Evolutionary conservation across 2,888 invertebrate species (phyloP), one percentile per base, ranked within the genome.

Genomic region (Eupithecia insigniata): DNA sequence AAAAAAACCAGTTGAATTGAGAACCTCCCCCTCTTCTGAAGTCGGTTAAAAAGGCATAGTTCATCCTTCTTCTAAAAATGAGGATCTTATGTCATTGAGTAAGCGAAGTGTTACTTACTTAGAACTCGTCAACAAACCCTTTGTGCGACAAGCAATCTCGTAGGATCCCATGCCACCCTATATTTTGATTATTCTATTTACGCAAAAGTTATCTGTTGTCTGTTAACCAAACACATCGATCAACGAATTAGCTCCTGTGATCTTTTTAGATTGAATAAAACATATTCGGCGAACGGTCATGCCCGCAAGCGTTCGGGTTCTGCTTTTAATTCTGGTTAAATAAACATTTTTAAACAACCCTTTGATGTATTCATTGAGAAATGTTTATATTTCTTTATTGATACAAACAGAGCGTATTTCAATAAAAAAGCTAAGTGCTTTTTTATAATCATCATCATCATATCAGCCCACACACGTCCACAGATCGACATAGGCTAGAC

Each of bases 221-320:
- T 62, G 67, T 64, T 67, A 60, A 26, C 12, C 51, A 65, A 73
- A 67, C 36, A 43, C 70, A 73, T 73, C 73, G 65, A 68, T 73
- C 73, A 73, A 60, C 46, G 34, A 51, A 70, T 73, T 70, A 73
- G 60, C 28, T 26, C 22, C 14, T 55, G 22, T 55, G 55, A 55
- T 55, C 55, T 55, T 55, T 51, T 55, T 55, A 22, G 55, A 55
- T 55, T 12, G 55, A 55, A 55, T 55, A 55, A 55, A 55, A 55
- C 14, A 55, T 14, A 55, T 55, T 55, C 55, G 46, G 46, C 22
- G 46, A 22, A n/a, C 22, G 22, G 10, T 7, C 46, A 51, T 51
- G 55, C 55, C 22, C 55, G 55, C 12, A 55, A 55, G 26, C 55
- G 55, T 55, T 26, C 1, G 55, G 55, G 55, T 55, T 10, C 26